Percentiles rank a stretch among this genome's conserved stretches.
phyloP scores from a whole-genome alignment of 2,888 invertebrate genomes.

The Leucozona laternaria region DNA sequence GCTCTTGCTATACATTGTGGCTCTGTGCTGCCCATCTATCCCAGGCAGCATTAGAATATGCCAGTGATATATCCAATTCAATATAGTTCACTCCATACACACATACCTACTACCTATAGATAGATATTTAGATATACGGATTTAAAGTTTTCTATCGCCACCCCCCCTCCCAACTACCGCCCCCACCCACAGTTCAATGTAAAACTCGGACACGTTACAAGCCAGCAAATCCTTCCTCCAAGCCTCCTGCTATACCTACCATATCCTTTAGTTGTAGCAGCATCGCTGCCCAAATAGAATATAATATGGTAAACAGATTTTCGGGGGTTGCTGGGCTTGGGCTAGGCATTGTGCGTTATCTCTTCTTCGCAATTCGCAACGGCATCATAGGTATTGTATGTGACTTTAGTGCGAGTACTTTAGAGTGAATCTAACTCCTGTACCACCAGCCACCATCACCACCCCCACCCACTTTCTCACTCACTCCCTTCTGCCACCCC shows the following conservation, averaged over 20 bases:
- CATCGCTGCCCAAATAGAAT: slow-evolving; percentile 73
- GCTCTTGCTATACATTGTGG: slow-evolving; percentile 47
- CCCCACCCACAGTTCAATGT: slow-evolving; percentile 43
- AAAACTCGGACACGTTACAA: slow-evolving; percentile 75
- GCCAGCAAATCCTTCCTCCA: slow-evolving; percentile 70
- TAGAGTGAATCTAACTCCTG: slow-evolving; percentile 57
- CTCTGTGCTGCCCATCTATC: slow-evolving; percentile 62
- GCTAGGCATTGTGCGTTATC: slow-evolving; percentile 72
- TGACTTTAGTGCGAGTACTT: slow-evolving; percentile 75
- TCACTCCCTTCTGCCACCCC: slow-evolving; percentile 13
- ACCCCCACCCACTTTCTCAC: neutral
- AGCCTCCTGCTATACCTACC: slow-evolving; percentile 31
- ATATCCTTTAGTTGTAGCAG: slow-evolving; percentile 38
- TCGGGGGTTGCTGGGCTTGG: slow-evolving; percentile 56
- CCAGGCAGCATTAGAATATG: slow-evolving; percentile 74
- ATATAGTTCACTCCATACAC: slow-evolving; percentile 49
- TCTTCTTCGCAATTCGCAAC: slow-evolving; percentile 75
- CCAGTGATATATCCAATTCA: slow-evolving; percentile 70
- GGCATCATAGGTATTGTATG: slow-evolving; percentile 73
- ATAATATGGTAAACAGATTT: slow-evolving; percentile 76
- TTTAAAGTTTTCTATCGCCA: slow-evolving; percentile 72
- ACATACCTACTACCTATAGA: slow-evolving; percentile 44
- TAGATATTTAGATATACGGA: slow-evolving; percentile 35
- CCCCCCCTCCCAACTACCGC: slow-evolving; percentile 13
- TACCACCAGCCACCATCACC: neutral